Percentiles rank a stretch among this genome's conserved stretches.
Conservation (phyloP, 2,797 vertebrate genomes). For the Gymnopithys bicolor region DNA sequence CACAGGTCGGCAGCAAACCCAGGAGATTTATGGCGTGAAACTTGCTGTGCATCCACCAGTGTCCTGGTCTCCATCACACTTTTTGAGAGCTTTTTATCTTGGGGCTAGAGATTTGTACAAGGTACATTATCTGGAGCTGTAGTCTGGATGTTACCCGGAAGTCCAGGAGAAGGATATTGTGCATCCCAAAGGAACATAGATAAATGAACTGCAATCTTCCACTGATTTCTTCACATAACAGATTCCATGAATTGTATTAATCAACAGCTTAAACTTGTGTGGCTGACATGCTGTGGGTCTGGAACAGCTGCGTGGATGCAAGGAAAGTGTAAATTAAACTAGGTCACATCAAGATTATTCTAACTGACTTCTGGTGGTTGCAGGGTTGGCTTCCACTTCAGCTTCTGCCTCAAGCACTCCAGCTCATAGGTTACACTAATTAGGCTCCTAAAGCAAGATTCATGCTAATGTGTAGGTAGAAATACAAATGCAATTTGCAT, state of each 20-base stretch:
- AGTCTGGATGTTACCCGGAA: background rate
- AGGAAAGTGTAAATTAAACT: conserved; percentile 28
- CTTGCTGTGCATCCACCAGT: background rate
- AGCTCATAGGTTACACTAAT: background rate
- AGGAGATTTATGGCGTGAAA: background rate
- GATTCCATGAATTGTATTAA: background rate
- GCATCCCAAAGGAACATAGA: background rate
- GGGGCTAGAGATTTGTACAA: background rate
- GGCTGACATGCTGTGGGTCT: background rate
- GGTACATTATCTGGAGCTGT: background rate
- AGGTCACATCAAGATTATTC: background rate
- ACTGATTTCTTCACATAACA: background rate
- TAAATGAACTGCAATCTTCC: background rate
- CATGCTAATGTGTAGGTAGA: background rate
- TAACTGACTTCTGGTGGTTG: background rate
- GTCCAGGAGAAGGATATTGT: background rate
- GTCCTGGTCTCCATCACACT: rapidly evolving
- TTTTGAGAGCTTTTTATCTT: background rate
- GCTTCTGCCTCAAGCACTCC: background rate
- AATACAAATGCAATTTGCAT: background rate
- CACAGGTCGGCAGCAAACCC: background rate
- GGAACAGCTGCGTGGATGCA: background rate
- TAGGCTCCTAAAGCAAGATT: background rate
- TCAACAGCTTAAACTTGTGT: background rate
- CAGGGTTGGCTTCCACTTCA: background rate